Base-by-base conservation (phyloP, 2,113 vertebrate genomes). In the Psettodes erumei region DNA sequence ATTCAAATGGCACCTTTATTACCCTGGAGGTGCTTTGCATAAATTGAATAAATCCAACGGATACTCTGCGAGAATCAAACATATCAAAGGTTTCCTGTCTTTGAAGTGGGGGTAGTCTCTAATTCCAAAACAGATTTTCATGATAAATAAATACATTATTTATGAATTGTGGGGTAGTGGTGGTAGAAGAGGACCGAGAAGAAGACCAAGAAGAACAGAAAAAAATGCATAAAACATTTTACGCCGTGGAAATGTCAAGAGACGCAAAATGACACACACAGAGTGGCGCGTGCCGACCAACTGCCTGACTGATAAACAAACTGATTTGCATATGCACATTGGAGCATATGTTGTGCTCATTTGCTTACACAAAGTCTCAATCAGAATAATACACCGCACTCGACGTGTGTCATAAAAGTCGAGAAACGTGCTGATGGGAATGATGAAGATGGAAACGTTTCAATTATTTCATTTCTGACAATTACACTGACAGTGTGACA, bases 141-240 rank as follows among this genome's bases (percentile, higher is more conserved):
- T 91, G 94, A 94, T 95, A 94, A 94, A 94, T 95, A 94, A 92
- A 95, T 95, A 77, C 93, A 95, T 95, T 91, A 95, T 95, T 94
- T 93, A 94, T 95, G 92, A 94, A 91, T 88, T 86, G 81, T 71
- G 85, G 87, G 68, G 43, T 75, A 75, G 86, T 86, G 84, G 51
- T 75, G 81, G 77, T 77, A 77, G 76, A 77, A 86, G 85, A 89
- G 62, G 79, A 88, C 74, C 85, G 86, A 83, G 83, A 82, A 81
- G 78, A 86, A 58, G 74, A 85, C 64, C 23, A 77, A 83, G 69
- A 87, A 83, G 74, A 87, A 89, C 77, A 84, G 81, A 79, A 91
- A 90, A 88, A 93, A 94, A 94, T 92, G 91, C 93, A 93, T 90
- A 91, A 94, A 93, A 92, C 92, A 93, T 93, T 94, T 92, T 88